Percentiles rank a stretch among this genome's conserved stretches.
phyloP scores from a whole-genome alignment of 37 sponge, comb jelly and placozoan species.

The Crambe crambe region DNA sequence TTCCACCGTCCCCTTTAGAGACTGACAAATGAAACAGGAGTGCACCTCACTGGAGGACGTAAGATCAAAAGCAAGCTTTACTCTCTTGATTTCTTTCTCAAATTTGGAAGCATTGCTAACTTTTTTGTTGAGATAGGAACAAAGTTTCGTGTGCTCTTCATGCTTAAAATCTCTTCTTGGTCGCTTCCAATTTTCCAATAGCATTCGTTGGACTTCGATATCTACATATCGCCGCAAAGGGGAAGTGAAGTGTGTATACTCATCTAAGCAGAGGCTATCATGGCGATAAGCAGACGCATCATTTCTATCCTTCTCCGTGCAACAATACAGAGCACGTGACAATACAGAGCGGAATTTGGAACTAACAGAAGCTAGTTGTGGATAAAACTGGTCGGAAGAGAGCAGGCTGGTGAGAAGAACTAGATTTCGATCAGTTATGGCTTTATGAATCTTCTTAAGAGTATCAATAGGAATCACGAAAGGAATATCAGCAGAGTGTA shows the following conservation, averaged over 20 bases:
- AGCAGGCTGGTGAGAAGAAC: constrained; percentile 11
- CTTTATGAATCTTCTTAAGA: constrained; percentile 3
- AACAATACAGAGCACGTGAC: constrained; percentile 44
- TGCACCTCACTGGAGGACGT: constrained; percentile 14
- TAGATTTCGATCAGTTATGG: not conserved
- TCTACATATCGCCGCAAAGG: constrained; percentile 73
- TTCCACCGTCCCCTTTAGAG: not conserved
- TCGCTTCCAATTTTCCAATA: not conserved
- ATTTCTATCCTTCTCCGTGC: constrained; percentile 7
- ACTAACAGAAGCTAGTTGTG: constrained; percentile 43
- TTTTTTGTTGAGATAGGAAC: constrained; percentile 20
- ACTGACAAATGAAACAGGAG: constrained; percentile 5
- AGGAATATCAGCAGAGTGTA: not conserved
- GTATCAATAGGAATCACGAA: not conserved
- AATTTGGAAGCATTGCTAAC: constrained; percentile 25
- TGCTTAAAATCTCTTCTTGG: not conserved
- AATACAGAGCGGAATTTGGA: not conserved
- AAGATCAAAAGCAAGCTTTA: constrained; percentile 15
- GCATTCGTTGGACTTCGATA: constrained; percentile 51
- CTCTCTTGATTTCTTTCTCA: constrained; percentile 30
- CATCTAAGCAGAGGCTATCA: constrained; percentile 19
- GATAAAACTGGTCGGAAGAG: constrained; percentile 21
- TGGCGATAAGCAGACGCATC: constrained; percentile 28
- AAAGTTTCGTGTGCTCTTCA: constrained; percentile 14
- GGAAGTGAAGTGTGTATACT: constrained; percentile 76